Base-by-base conservation (phyloP, 1,140 invertebrate species). In the Cyclargus thomasi region DNA sequence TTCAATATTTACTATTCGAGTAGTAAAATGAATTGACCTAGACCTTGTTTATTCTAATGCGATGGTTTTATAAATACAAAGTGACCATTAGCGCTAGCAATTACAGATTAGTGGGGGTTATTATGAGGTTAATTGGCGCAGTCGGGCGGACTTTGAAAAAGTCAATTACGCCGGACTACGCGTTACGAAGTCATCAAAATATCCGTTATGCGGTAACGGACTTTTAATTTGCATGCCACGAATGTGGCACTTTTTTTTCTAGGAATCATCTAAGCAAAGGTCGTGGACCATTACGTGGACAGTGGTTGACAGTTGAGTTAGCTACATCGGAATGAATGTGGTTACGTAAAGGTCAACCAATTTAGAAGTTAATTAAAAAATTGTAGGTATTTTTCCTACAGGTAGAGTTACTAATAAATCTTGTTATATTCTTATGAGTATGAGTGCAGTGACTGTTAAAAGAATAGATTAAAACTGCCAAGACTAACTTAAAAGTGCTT, bases 1-100 rank as follows among this genome's bases (percentile, higher is more conserved):
- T 59, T 59, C 7, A 59, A 59, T 20, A 17, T n/a, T 55, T 55
- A 55, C 29, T 29, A 29, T 29, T 55, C 4, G n/a, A 16, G 18
- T 59, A 59, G 11, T 20, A 21, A 5, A 59, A 20, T 20, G 7
- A 7, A 59, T 59, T 20, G 20, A 21, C 55, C 18, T 59, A 20
- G 20, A 59, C 55, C 55, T 59, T 59, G 55, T 59, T 59, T 59
- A 59, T 20, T 8, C 18, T 59, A 59, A 59, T 59, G 55, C 18
- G 2, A 59, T 59, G 10, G 10, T 59, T 18, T 59, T 21, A 59
- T 59, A 59, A 59, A 59, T 55, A 20, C 10, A 59, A 20, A 59
- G 20, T 20, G 18, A 59, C 55, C 55, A 21, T 59, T 59, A 59
- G 55, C 18, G 55, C 18, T 20, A 18, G 55, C 55, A 20, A 59